Percentiles rank a stretch among this genome's conserved stretches.
Conservation (phyloP, 2,888 invertebrate genomes). For the Aquatica leii region DNA sequence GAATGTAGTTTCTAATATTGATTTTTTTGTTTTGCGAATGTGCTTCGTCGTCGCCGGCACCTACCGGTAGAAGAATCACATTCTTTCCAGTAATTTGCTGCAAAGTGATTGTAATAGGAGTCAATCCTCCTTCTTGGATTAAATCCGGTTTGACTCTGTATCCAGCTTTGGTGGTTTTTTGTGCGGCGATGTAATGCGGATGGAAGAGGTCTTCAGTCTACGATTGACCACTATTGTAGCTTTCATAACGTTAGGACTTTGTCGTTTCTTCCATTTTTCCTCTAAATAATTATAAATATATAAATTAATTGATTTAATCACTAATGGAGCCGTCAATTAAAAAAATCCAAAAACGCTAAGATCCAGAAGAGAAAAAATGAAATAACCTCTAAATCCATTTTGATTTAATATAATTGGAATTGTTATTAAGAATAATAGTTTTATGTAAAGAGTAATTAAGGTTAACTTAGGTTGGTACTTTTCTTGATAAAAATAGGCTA, state of each 20-base stretch:
- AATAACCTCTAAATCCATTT: too few relatives aligned
- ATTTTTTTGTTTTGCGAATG: constrained; percentile 99
- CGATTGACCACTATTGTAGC: constrained; percentile 84
- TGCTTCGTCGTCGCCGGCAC: constrained; percentile 95
- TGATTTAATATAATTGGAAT: too few relatives aligned
- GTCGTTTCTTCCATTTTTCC: constrained; percentile 78
- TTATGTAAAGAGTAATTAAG: too few relatives aligned
- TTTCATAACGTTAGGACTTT: constrained; percentile 87
- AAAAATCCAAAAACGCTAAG: too few relatives aligned
- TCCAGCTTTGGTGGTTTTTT: constrained; percentile 81
- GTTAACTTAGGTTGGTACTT: too few relatives aligned
- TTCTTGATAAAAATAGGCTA: too few relatives aligned
- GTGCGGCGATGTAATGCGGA: constrained; percentile 91
- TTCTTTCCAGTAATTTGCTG: constrained; percentile 92
- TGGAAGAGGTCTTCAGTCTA: constrained; percentile 95
- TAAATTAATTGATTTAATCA: too few relatives aligned
- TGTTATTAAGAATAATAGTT: too few relatives aligned
- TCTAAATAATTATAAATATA: constrained; percentile 82
- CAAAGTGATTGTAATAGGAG: constrained; percentile 94
- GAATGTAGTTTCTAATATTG: constrained; percentile 89
- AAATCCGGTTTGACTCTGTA: constrained; percentile 92
- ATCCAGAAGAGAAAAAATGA: too few relatives aligned
- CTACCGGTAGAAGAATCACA: constrained; percentile 93
- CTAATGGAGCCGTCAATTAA: too few relatives aligned
- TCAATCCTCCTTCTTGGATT: constrained; percentile 97